Percentiles rank a stretch among this genome's conserved stretches.
These are phyloP conservation scores for Lonchura striata DNA, from an alignment of 2,113 vertebrate species.

Conservation along the genomic window DNA sequence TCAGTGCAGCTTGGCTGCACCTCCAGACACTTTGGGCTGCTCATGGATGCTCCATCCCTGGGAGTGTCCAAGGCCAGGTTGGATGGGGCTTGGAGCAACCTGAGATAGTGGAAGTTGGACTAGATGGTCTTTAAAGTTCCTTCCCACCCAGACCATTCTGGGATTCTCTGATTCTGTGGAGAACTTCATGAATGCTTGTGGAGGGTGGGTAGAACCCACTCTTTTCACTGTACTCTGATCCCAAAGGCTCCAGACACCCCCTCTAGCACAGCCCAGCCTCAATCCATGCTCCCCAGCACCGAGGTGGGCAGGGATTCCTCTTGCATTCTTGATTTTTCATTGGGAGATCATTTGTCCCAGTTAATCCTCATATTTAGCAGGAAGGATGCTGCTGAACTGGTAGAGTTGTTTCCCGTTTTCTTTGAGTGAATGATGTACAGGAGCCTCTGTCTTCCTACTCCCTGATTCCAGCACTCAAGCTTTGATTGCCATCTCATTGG, in stretches of 20 bases:
- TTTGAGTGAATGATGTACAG: not conserved
- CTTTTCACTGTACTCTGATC: not conserved
- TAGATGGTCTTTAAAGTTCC: not conserved
- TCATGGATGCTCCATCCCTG: not conserved
- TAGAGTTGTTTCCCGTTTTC: not conserved
- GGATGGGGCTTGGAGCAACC: not conserved
- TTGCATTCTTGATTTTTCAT: not conserved
- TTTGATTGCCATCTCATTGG: not conserved
- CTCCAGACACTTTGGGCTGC: not conserved
- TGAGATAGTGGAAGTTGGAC: not conserved
- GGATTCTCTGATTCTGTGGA: not conserved
- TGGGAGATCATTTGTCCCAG: not conserved
- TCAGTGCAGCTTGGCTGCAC: not conserved
- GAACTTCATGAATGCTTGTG: too few species aligned
- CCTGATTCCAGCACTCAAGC: not conserved
- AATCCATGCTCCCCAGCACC: rapidly evolving
- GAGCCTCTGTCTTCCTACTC: not conserved
- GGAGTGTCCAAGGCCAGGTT: not conserved
- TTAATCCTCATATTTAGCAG: not conserved
- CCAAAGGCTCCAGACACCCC: not conserved
- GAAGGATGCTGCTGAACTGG: not conserved
- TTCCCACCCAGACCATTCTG: not conserved
- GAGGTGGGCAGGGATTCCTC: not conserved
- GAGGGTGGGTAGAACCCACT: not conserved
- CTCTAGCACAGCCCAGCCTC: not conserved